Evolutionary conservation across 53 echinoderm and acorn worm genomes (phyloP).

Genomic region (Zoroaster sp.): DNA sequence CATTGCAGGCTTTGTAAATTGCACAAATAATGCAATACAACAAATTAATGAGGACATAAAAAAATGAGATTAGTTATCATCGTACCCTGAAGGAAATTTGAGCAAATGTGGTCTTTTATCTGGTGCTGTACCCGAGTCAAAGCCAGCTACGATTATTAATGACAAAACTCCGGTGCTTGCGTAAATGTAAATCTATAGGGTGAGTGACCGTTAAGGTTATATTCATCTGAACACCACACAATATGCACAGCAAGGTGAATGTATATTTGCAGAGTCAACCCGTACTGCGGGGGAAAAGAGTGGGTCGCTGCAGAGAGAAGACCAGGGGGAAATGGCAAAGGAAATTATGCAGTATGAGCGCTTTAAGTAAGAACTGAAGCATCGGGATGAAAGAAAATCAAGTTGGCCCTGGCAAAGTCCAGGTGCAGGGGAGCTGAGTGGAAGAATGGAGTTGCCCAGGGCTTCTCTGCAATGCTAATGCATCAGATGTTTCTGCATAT

Average conservation of each 20-base stretch:
- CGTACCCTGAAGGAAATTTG: background rate
- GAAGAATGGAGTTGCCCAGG: background rate
- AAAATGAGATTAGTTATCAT: background rate
- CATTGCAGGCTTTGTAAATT: background rate
- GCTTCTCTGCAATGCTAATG: conserved; percentile 29
- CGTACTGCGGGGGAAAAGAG: conserved; percentile 29
- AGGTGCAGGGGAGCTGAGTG: conserved; percentile 12
- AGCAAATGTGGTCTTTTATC: background rate
- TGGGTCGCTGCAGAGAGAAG: background rate
- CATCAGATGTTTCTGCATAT: background rate
- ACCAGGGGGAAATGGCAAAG: conserved; percentile 30
- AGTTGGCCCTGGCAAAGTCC: conserved; percentile 2
- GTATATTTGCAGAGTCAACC: conserved; percentile 54
- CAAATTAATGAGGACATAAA: background rate
- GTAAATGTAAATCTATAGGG: background rate
- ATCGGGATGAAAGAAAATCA: conserved; percentile 5
- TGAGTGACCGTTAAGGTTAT: conserved; percentile 58
- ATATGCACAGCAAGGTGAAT: background rate
- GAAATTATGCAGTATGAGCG: conserved; percentile 20
- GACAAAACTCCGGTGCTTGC: background rate
- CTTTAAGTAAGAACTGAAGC: conserved; percentile 6
- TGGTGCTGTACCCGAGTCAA: background rate
- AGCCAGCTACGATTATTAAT: background rate
- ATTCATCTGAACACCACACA: background rate
- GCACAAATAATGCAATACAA: background rate